Evolutionary conservation across 2,113 vertebrate species (phyloP).

Genomic region (Spheniscus mendiculus): DNA sequence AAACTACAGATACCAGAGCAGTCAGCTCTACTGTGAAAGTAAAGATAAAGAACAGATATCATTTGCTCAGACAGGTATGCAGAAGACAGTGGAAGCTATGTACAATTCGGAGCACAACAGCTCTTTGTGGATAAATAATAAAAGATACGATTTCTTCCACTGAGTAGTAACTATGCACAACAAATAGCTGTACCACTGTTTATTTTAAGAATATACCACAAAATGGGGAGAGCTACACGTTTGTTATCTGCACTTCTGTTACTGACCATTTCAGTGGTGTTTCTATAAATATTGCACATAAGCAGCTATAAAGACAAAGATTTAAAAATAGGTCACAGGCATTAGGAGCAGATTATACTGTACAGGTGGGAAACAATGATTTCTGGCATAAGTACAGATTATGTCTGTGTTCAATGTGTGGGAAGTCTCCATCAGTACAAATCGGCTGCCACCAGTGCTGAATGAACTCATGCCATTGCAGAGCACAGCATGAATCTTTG

Average conservation of each 20-base stretch:
- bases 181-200: not conserved
- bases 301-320: conserved; percentile 1
- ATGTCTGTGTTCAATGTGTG: not conserved
- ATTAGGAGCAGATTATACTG: conserved; percentile 26
- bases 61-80: not conserved
- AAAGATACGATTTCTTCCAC: not conserved
- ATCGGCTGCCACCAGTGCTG: not conserved
- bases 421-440: not conserved
- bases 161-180: not conserved
- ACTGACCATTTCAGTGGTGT: not conserved
- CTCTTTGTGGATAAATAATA: not conserved
- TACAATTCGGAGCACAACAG: not conserved
- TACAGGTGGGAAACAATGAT: conserved; percentile 43
- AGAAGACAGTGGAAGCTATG: not conserved
- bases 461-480: not conserved
- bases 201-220: not conserved
- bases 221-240: not conserved
- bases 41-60: not conserved
- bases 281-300: not conserved
- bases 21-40: not conserved
- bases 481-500: not conserved
- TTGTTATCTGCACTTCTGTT: not conserved
- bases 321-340: conserved; percentile 14
- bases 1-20: not conserved
- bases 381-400: conserved; percentile 10